Conservation (phyloP, 2,113 vertebrate species). For the Nesogale talazaci region DNA sequence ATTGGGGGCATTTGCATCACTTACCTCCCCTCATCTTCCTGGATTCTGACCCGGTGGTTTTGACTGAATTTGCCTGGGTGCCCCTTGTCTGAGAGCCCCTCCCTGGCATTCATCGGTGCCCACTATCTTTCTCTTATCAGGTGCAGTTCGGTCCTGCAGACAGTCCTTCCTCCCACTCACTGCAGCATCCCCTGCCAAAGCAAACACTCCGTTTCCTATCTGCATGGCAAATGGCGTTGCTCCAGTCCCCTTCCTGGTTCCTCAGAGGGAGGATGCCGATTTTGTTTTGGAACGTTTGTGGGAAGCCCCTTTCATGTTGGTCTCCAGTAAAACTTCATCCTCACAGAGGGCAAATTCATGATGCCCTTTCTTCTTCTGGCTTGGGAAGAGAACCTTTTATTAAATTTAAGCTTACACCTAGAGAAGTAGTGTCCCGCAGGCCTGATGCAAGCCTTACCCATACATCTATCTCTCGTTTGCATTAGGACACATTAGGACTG, state of each 20-base stretch:
- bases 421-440: background rate
- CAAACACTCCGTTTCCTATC: background rate
- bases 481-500: background rate
- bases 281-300: conserved; percentile 48
- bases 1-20: too few relatives aligned
- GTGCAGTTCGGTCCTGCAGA: background rate
- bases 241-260: background rate
- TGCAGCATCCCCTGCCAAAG: background rate
- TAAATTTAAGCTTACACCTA: conserved; percentile 20
- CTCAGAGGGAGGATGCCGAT: background rate
- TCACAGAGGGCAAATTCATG: background rate
- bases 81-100: background rate
- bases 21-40: too few relatives aligned
- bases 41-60: background rate
- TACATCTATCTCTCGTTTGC: background rate
- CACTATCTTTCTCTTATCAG: background rate
- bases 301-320: background rate
- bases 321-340: background rate
- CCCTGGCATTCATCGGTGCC: too few relatives aligned
- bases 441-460: background rate
- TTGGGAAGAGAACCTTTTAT: conserved; percentile 16
- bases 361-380: background rate
- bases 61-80: background rate
- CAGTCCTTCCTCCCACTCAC: background rate
- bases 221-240: background rate